phyloP scores from a whole-genome alignment of 2,113 vertebrate species.

The Carollia perspicillata region DNA sequence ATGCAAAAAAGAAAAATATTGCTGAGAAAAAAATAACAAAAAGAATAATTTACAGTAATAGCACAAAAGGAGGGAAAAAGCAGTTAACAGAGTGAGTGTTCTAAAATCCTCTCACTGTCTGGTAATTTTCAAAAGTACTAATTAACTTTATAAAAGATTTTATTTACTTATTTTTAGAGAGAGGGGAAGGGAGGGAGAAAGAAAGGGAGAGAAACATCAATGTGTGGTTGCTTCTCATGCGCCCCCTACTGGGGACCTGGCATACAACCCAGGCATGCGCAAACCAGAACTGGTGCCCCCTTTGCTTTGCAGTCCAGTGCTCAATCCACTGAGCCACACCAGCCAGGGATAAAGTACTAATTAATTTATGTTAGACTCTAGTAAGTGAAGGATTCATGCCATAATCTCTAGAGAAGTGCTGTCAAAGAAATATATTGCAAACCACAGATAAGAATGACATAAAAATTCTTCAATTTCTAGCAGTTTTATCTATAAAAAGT shows the following conservation, averaged over 20 bases:
- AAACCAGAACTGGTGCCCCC: no score
- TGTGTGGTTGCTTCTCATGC: no score
- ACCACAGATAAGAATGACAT: background rate
- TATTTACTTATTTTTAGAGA: no score
- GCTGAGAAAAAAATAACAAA: no score
- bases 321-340: no score
- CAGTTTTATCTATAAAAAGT: background rate
- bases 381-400: background rate
- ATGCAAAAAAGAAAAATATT: no score
- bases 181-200: no score
- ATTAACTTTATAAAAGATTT: background rate
- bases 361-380: background rate
- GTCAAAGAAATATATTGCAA: background rate
- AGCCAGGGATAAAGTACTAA: background rate
- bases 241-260: no score
- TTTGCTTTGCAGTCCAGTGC: no score
- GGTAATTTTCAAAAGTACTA: background rate
- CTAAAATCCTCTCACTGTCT: background rate
- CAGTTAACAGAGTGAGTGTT: background rate
- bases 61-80: background rate
- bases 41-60: background rate
- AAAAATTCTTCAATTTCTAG: background rate
- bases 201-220: no score
- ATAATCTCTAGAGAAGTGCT: background rate
- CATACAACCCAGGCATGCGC: no score